A percentile compares a stretch with the other conserved stretches of the same genome.
These are phyloP conservation scores for Limnodromus scolopaceus DNA, from an alignment of 2,797 vertebrate species.

Conservation along the genomic window DNA sequence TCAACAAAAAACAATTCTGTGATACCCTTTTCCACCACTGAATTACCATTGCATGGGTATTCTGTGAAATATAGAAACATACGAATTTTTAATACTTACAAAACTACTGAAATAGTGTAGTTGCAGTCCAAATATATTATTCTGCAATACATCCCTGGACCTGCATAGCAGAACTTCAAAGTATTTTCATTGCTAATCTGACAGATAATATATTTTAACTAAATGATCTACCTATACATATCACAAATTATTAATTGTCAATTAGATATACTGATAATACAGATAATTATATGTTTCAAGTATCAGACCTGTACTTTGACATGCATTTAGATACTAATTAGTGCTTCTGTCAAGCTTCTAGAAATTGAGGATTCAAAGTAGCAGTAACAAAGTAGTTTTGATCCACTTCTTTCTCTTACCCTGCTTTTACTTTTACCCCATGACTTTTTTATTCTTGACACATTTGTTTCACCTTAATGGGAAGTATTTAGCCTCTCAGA, in stretches of 20 bases:
- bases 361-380: slow-evolving; percentile 52
- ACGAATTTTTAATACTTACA: neutral
- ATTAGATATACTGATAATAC: slow-evolving; percentile 55
- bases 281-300: slow-evolving; percentile 59
- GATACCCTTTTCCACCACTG: neutral
- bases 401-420: neutral
- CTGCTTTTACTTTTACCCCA: neutral
- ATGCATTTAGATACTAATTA: slow-evolving; percentile 68
- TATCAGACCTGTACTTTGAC: slow-evolving; percentile 47
- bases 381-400: slow-evolving; percentile 15
- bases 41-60: neutral
- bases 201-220: slow-evolving; percentile 30
- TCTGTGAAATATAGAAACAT: neutral
- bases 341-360: slow-evolving; percentile 63
- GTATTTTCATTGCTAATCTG: slow-evolving; percentile 14
- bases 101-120: neutral
- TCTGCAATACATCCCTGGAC: neutral
- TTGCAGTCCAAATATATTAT: neutral
- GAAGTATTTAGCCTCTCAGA: neutral
- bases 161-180: neutral
- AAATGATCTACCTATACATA: slow-evolving; percentile 32
- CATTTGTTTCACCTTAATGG: neutral
- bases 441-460: neutral
- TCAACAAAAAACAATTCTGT: neutral
- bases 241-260: slow-evolving; percentile 53